These are phyloP conservation scores for Bombyx mori DNA, from an alignment of 1,140 invertebrate genomes.

Conservation along the genomic window DNA sequence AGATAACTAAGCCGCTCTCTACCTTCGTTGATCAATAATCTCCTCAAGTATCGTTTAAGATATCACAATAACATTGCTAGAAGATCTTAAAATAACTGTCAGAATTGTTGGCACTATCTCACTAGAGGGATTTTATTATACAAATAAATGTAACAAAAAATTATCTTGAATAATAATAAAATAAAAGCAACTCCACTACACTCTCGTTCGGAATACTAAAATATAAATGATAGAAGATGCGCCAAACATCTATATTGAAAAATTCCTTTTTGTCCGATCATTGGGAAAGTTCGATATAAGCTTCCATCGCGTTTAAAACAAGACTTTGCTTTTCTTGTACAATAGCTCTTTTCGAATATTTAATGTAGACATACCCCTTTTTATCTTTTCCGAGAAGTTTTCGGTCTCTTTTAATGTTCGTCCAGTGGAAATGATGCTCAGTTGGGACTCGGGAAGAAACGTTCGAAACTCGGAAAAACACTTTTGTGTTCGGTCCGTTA, in stretches of 20 bases:
- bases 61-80: no score
- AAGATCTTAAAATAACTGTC: no score
- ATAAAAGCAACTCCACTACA: conserved; percentile 14
- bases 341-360: conserved; percentile 55
- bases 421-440: conserved; percentile 33
- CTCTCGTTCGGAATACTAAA: conserved; percentile 28
- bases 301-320: conserved; percentile 50
- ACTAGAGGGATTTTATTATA: no score
- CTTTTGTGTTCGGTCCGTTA: conserved; percentile 7
- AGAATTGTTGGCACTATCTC: no score
- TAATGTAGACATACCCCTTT: conserved; percentile 55
- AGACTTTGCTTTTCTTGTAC: conserved; percentile 63
- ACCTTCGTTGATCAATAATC: no score
- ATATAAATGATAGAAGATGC: conserved; percentile 45
- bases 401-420: conserved; percentile 42
- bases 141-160: no score
- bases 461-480: conserved; percentile 1
- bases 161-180: no score
- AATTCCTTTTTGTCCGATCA: conserved; percentile 46
- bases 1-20: no score
- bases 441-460: conserved; percentile 18
- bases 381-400: conserved; percentile 43
- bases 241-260: conserved; percentile 52
- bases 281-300: conserved; percentile 52
- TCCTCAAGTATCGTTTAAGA: no score